Conservation (phyloP, 1,140 invertebrate genomes). For the Drosophila kohkoa region DNA sequence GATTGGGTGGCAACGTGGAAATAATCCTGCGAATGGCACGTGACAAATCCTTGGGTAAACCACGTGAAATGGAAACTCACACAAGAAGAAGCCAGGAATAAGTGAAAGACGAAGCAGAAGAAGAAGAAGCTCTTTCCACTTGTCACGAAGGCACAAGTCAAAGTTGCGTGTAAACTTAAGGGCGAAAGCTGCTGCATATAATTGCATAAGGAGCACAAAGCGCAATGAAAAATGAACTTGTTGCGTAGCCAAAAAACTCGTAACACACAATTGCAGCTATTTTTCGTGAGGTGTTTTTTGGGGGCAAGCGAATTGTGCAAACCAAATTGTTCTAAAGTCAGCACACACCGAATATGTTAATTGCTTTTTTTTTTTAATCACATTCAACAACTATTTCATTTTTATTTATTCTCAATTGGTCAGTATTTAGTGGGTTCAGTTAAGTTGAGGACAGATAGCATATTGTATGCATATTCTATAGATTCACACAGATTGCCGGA, state of each 20-base stretch:
- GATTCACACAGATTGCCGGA: conserved; percentile 30
- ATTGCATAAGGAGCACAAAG: conserved; percentile 65
- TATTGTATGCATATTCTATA: conserved; percentile 54
- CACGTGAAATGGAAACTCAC: conserved; percentile 61
- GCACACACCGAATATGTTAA: no score
- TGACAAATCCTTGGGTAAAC: conserved; percentile 55
- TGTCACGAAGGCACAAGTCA: conserved; percentile 52
- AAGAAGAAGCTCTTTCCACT: conserved; percentile 45
- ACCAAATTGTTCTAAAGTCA: no score
- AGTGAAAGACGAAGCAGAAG: conserved; percentile 5
- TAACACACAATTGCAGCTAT: conserved; percentile 38
- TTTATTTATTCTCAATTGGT: neutral
- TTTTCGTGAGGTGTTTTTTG: conserved; percentile 5
- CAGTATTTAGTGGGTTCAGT: neutral
- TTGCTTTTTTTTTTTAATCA: no score
- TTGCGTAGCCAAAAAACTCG: conserved; percentile 40
- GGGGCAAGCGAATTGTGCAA: neutral
- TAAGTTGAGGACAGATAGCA: conserved; percentile 31
- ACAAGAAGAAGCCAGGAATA: conserved; percentile 46
- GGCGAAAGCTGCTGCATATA: conserved; percentile 57
- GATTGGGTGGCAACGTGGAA: conserved; percentile 20
- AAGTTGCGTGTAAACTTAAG: conserved; percentile 58
- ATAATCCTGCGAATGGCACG: conserved; percentile 50
- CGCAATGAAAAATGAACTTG: conserved; percentile 52
- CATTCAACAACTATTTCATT: neutral